These are phyloP conservation scores for Limnothrissa miodon DNA, from an alignment of 2,113 vertebrate genomes.

Conservation along the genomic window DNA sequence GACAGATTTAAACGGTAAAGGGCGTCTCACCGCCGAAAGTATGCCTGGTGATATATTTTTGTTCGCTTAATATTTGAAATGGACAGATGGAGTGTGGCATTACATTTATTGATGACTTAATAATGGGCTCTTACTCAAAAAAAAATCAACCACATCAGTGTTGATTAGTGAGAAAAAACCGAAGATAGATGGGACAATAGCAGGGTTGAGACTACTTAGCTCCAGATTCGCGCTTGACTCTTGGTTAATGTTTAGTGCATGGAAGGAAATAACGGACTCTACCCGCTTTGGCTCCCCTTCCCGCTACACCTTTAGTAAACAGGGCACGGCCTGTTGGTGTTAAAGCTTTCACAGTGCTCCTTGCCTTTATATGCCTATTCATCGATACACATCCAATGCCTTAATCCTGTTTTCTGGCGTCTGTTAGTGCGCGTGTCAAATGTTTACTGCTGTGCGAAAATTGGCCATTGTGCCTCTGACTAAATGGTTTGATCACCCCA, in stretches of 20 bases:
- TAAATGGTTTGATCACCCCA: neutral
- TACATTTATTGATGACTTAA: neutral
- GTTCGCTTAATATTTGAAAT: neutral
- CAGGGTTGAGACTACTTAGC: neutral
- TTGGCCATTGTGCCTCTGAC: neutral
- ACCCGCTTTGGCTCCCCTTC: constrained; percentile 34
- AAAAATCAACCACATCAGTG: neutral
- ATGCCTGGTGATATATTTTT: neutral
- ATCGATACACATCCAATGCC: neutral
- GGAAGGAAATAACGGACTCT: constrained; percentile 69
- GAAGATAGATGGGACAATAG: neutral
- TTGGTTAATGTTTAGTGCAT: constrained; percentile 65
- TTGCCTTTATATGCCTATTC: constrained; percentile 9
- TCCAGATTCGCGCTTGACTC: neutral
- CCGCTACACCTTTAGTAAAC: constrained; percentile 55
- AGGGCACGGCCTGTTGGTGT: constrained; percentile 36
- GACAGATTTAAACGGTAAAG: too few species aligned
- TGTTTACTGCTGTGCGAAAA: neutral
- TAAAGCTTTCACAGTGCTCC: constrained; percentile 26
- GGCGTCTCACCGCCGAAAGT: neutral
- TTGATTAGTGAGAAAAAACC: neutral
- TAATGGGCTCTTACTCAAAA: neutral
- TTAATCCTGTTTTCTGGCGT: neutral
- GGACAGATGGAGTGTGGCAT: neutral
- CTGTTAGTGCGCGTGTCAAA: neutral